A percentile compares a stretch with the other conserved stretches of the same genome.
These are phyloP conservation scores for Drosophila biarmipes DNA, from an alignment of 1,140 invertebrate genomes.

Conservation along the genomic window DNA sequence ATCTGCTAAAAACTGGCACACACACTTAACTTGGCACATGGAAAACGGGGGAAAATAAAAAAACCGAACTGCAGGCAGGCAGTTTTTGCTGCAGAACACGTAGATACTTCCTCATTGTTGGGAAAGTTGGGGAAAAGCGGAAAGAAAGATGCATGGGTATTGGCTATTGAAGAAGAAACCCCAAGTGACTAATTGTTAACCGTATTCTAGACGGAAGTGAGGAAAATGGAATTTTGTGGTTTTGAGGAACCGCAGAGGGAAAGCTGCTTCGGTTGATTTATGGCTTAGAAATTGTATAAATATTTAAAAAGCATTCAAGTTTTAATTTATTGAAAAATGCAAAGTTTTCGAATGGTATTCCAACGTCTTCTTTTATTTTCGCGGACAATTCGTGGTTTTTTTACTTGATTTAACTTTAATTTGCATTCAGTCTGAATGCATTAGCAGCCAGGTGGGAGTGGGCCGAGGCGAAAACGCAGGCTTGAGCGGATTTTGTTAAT, in stretches of 20 bases:
- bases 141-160: conserved; percentile 14
- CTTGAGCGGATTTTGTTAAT: conserved; percentile 74
- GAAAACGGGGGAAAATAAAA: conserved; percentile 2
- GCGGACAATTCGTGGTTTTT: conserved; percentile 3
- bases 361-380: conserved; percentile 7
- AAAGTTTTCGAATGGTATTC: background rate
- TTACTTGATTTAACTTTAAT: conserved; percentile 7
- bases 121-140: conserved; percentile 35
- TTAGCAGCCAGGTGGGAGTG: conserved; percentile 49
- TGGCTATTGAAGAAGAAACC: conserved; percentile 21
- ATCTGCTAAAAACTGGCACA: conserved; percentile 27
- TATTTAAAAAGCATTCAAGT: background rate
- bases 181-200: conserved; percentile 13
- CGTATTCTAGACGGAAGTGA: conserved; percentile 22
- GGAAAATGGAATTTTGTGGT: conserved; percentile 29
- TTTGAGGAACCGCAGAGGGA: conserved; percentile 12
- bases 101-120: conserved; percentile 40
- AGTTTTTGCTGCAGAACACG: conserved; percentile 20
- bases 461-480: conserved; percentile 21
- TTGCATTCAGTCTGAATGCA: conserved; percentile 22
- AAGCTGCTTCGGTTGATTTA: background rate
- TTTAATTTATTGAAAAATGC: background rate
- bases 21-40: conserved; percentile 16
- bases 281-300: background rate
- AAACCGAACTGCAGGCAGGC: conserved; percentile 24